Base-by-base conservation (phyloP, 2,113 vertebrate species). In the Tupaia tana region DNA sequence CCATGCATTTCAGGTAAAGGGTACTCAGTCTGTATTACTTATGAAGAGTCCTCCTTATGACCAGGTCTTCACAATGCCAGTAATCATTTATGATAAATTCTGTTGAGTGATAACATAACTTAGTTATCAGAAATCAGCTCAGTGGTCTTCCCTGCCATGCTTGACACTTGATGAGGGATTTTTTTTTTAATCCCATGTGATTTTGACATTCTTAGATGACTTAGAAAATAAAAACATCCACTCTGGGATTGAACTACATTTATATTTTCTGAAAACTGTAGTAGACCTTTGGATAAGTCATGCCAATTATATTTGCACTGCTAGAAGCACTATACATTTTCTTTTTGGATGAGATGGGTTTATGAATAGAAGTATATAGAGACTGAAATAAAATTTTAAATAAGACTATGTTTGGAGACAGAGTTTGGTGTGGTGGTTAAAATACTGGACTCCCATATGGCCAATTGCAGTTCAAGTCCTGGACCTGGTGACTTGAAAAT, bases 311-410 rank as follows among this genome's bases (percentile, higher is more conserved):
- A 78, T 56, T 11, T 89, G 52, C 9, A 10, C 11, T 74, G 71
- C 4, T n/a, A 59, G 43, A 79, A 85, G 63, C 89, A 83, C 24
- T 93, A 83, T 16, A 59, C 69, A 34, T 73, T 59, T 96, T 29
- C 59, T 93, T 8, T 77, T 13, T 56, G 58, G 58, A 22, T 78
- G 69, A 77, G 85, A 85, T 77, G 58, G 59, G 73, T 43, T 92
- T 91, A 34, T 87, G n/a, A 89, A 59, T 27, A 93, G 34, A 18
- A 59, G n/a, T 93, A 75, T 52, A 67, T 78, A 66, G 0, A 89
- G 69, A 29, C 34, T 75, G 75, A 97, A 93, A 94, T 96, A 93
- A 91, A 89, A 69, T 63, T 94, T 92, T 43, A 89, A 81, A 43
- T 87, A 73, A 94, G 43, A 69, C 58, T 74, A 2, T 89, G 29